Evolutionary conservation across 64 coral and sea anemone species (phyloP), one percentile per base, ranked within the genome.

Genomic region (Montipora efflorescens): DNA sequence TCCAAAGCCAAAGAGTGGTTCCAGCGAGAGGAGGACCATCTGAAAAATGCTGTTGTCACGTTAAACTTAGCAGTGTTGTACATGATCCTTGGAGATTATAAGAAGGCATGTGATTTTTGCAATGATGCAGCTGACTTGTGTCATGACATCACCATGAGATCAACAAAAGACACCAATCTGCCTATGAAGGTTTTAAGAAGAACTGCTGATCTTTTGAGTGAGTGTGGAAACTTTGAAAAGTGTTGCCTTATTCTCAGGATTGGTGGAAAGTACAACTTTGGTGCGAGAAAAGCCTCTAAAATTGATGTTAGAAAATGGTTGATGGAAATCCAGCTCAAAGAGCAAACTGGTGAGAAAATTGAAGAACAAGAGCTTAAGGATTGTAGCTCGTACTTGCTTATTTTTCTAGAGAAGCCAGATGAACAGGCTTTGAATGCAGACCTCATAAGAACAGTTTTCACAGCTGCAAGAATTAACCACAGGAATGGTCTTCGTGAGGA

Each of bases 241-340:
- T 71, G 15, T 21, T 9, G 66, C 3, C 6, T 23, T 0, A 72
- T 86, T 72, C 62, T 86, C 59, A 67, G 16, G 1, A 71, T 71
- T 71, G 62, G 43, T 22, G 66, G 70, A 1, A 25, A 48, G 15
- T 86, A 5, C 9, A 16, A 51, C 2, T 5, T 86, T 21, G 44
- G 45, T 21, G 46, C 46, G 18, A 8, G 12, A 20, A 5, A 51
- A 49, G 44, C 16, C 18, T 18, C 8, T 21, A 1, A 7, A 86
- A 7, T 71, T n/a, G 7, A 20, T 4, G 68, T 22, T 11, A 12
- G 7, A 11, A 50, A 71, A 64, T 45, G 44, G 64, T 71, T 72
- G 62, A 86, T 86, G 82, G 21, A 47, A 10, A 21, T 86, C 44
- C 64, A 71, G 45, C 82, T 86, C 4, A 66, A 67, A 49, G 64